Percentiles rank a stretch among this genome's conserved stretches.
phyloP scores from a whole-genome alignment of 2,888 invertebrate species.

The Heliothis peltigera region DNA sequence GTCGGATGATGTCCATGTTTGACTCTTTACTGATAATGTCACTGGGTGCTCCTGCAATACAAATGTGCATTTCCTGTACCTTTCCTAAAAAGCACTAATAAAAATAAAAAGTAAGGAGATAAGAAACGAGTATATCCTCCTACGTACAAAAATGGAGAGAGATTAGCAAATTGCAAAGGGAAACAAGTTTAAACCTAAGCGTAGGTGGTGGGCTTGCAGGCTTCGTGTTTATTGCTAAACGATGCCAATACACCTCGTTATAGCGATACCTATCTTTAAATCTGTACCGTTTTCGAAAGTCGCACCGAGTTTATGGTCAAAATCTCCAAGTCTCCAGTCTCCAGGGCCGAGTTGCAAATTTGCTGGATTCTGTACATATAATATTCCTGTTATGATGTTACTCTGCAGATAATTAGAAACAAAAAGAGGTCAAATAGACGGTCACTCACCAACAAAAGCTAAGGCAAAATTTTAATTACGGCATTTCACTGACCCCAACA shows the following conservation, averaged over 20 bases:
- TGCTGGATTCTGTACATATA: too few relatives aligned
- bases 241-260: conserved; percentile 13
- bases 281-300: not conserved
- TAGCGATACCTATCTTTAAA: conserved; percentile 19
- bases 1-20: too few relatives aligned
- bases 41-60: too few relatives aligned
- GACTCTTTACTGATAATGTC: too few relatives aligned
- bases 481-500: not conserved
- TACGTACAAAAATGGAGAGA: not conserved
- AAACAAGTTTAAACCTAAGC: conserved; percentile 23
- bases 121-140: not conserved
- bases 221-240: conserved; percentile 35
- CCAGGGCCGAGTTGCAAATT: too few relatives aligned
- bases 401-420: too few relatives aligned
- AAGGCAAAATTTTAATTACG: too few relatives aligned
- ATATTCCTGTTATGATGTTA: too few relatives aligned
- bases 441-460: too few relatives aligned
- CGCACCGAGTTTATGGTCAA: not conserved
- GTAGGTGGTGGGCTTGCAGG: conserved; percentile 25
- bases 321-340: too few relatives aligned
- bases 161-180: conserved; percentile 1
- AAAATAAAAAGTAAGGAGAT: not conserved
- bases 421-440: too few relatives aligned
- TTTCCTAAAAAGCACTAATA: not conserved
- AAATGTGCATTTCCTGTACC: too few relatives aligned